These are phyloP conservation scores for Laticauda colubrina DNA, from an alignment of 2,113 vertebrate species.

Conservation along the genomic window DNA sequence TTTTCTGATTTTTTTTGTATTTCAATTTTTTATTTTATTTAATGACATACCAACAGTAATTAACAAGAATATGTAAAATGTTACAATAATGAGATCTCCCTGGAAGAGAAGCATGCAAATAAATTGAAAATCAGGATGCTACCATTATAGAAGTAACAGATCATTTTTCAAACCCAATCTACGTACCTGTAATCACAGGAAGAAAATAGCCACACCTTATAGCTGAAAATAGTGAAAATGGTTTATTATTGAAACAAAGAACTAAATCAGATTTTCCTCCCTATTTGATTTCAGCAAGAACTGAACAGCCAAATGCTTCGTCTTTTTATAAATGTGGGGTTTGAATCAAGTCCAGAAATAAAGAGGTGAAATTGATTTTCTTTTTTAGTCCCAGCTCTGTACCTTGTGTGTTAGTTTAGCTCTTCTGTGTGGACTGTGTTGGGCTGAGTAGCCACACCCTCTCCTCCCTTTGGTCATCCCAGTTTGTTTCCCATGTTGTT, in stretches of 20 bases:
- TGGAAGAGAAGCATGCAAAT: neutral
- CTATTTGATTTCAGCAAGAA: neutral
- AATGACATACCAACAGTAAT: neutral
- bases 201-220: neutral
- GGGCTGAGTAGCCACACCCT: neutral
- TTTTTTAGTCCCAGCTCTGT: neutral
- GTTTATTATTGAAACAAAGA: slow-evolving; percentile 25
- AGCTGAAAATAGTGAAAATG: slow-evolving; percentile 31
- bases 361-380: neutral
- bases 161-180: slow-evolving; percentile 2
- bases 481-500: neutral
- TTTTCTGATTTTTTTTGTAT: slow-evolving; percentile 23
- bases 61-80: neutral
- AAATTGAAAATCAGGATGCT: slow-evolving; percentile 17
- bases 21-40: neutral
- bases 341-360: neutral
- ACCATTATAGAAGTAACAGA: neutral
- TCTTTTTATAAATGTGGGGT: accelerated
- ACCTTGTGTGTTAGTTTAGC: neutral
- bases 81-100: neutral
- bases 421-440: neutral
- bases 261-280: neutral
- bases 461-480: neutral
- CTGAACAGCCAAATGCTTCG: neutral
- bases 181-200: neutral